phyloP scores from a whole-genome alignment of 2,113 vertebrate genomes.

The Paradoxurus hermaphroditus region DNA sequence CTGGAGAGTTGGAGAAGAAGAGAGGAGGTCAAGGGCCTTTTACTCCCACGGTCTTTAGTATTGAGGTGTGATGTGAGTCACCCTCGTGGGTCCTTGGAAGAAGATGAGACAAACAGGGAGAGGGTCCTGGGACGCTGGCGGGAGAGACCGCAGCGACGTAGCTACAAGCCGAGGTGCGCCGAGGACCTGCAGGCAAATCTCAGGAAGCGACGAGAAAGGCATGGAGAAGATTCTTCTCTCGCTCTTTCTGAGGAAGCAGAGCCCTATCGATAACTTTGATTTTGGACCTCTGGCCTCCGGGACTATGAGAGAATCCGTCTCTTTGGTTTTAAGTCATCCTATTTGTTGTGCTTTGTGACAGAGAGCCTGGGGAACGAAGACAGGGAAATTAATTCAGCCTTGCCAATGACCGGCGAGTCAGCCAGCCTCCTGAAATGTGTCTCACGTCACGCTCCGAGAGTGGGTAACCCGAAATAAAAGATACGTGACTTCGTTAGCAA shows the following conservation, averaged over 20 bases:
- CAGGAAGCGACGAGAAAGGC: background rate
- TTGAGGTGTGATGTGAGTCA: background rate
- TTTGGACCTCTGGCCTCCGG: background rate
- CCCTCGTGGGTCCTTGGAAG: too few relatives aligned
- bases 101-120: background rate
- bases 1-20: background rate
- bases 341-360: background rate
- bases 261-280: background rate
- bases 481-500: accelerated
- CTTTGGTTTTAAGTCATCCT: background rate
- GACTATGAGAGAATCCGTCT: background rate
- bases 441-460: background rate
- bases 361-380: background rate
- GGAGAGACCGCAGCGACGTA: accelerated
- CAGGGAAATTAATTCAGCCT: background rate
- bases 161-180: accelerated
- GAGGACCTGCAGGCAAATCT: accelerated
- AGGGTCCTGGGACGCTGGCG: accelerated
- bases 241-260: background rate
- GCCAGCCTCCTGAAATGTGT: background rate
- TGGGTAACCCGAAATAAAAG: background rate
- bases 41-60: background rate
- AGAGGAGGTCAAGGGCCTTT: background rate
- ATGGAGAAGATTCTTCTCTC: accelerated
- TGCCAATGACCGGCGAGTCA: background rate